Evolutionary conservation across 2,797 vertebrate species (phyloP).

Genomic region (Fratercula arctica): DNA sequence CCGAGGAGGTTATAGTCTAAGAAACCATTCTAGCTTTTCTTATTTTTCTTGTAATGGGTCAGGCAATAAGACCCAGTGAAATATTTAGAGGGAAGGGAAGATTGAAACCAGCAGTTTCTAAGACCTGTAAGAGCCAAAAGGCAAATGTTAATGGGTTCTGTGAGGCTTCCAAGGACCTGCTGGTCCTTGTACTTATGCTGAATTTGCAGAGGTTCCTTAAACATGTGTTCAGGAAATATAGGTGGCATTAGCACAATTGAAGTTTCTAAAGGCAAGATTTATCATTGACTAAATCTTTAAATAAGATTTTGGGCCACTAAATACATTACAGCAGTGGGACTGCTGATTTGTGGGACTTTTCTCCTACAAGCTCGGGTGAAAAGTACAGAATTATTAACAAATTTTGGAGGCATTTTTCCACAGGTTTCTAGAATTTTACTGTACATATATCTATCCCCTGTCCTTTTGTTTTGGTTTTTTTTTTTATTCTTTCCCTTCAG

Average conservation of each 20-base stretch:
- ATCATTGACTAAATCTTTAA: slow-evolving; percentile 17
- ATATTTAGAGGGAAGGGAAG: slow-evolving; percentile 51
- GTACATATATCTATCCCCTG: neutral
- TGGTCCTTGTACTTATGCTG: slow-evolving; percentile 42
- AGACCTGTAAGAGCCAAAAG: slow-evolving; percentile 28
- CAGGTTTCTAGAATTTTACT: neutral
- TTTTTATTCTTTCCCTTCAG: neutral
- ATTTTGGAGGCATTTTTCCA: neutral
- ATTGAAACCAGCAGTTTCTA: slow-evolving; percentile 39
- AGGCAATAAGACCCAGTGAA: slow-evolving; percentile 45
- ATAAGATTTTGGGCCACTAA: neutral
- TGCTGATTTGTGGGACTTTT: neutral
- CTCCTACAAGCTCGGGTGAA: neutral
- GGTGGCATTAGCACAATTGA: slow-evolving; percentile 13
- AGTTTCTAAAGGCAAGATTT: slow-evolving; percentile 23
- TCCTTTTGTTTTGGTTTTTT: neutral
- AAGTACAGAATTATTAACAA: neutral
- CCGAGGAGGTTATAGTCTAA: slow-evolving; percentile 12
- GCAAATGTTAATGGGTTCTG: slow-evolving; percentile 64
- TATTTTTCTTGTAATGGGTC: slow-evolving; percentile 63
- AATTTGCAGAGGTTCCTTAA: slow-evolving; percentile 56
- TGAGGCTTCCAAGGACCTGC: slow-evolving; percentile 61
- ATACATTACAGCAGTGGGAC: neutral
- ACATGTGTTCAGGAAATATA: slow-evolving; percentile 52
- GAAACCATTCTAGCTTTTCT: slow-evolving; percentile 45